phyloP scores from a whole-genome alignment of 2,113 vertebrate genomes.

The crab-eating macaque (Macaca fascicularis) region T2T-MFA8v1.1 NC_088388.1:51365501-51366000 shows the following conservation, averaged over 20 bases:
- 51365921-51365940: constrained; percentile 3
- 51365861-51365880: neutral
- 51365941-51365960: neutral
- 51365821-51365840: neutral
- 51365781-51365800: neutral
- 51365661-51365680: neutral
- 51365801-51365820: neutral
- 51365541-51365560: neutral
- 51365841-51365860: neutral
- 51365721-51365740: neutral
- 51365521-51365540: neutral
- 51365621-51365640: neutral
- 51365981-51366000: neutral
- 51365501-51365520: neutral
- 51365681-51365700: neutral
- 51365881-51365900: neutral
- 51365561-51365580: neutral
- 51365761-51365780: neutral
- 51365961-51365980: neutral
- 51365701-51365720: constrained; percentile 11
- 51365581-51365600: neutral
- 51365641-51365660: neutral
- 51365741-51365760: neutral
- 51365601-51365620: neutral
- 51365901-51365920: neutral